Percentiles rank a stretch among this genome's conserved stretches.
phyloP scores from a whole-genome alignment of 2,888 invertebrate genomes.

The Melipona beecheii region DNA sequence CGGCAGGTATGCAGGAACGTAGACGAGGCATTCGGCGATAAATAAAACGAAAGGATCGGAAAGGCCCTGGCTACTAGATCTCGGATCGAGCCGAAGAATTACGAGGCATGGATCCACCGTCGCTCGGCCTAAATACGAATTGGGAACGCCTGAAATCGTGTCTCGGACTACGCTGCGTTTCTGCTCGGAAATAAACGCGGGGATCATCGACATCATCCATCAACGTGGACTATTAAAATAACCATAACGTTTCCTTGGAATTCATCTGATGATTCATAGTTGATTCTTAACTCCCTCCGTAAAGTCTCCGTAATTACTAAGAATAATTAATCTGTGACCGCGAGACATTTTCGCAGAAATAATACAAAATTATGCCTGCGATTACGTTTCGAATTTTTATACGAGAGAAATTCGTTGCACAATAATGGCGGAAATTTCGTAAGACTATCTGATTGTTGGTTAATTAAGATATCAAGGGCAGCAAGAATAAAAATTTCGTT shows the following conservation, averaged over 20 bases:
- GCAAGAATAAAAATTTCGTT: neutral
- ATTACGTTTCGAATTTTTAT: neutral
- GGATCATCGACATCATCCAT: slow-evolving; percentile 50
- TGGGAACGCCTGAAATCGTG: slow-evolving; percentile 69
- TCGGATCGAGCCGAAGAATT: slow-evolving; percentile 59
- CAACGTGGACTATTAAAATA: slow-evolving; percentile 17
- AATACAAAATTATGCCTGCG: neutral
- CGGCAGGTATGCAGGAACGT: neutral
- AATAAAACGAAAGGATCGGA: slow-evolving; percentile 42
- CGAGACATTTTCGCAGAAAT: neutral
- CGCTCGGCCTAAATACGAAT: slow-evolving; percentile 74
- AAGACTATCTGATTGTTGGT: slow-evolving; percentile 51
- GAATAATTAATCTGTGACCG: neutral
- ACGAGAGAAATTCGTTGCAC: slow-evolving; percentile 21
- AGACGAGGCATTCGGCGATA: slow-evolving; percentile 37
- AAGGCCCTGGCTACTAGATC: slow-evolving; percentile 28
- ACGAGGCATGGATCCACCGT: slow-evolving; percentile 52
- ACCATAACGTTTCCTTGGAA: slow-evolving; percentile 8
- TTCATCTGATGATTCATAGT: neutral
- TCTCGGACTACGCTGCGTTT: slow-evolving; percentile 42
- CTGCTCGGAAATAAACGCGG: slow-evolving; percentile 68
- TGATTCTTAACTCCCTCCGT: too few relatives aligned
- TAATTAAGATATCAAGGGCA: slow-evolving; percentile 56
- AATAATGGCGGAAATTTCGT: slow-evolving; percentile 41
- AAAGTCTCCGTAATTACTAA: neutral